Base-by-base conservation (phyloP, 92 coral and sea anemone genomes). In the Pocillopora meandrina region DNA sequence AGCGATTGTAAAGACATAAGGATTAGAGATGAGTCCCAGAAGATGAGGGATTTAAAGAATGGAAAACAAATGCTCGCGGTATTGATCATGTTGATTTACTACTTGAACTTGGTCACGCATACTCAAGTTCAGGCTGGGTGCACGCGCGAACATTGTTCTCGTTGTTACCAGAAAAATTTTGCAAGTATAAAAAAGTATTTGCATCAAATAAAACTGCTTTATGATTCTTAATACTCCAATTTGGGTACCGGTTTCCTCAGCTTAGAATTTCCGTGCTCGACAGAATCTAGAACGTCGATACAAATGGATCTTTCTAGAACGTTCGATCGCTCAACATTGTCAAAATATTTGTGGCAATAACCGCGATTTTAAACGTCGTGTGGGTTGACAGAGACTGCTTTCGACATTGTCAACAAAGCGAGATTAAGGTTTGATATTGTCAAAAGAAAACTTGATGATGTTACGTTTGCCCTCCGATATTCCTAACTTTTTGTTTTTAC, bases 101-200 rank as follows among this genome's bases (percentile, higher is more conserved):
- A 11, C 73, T 69, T 69, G 73, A 69, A 69, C 73, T 68, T 69
- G 16, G 74, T 69, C 74, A 69, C 74, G 74, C 56, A 69, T 0
- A 69, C 20, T 2, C 74, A 70, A 70, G 56, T 36, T 70, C 26
- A 70, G 5, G 35, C 56, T 10, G 9, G 12, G 74, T 6, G 42
- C 36, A 70, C 56, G 36, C 2, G 33, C 31, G 55, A 17, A 19
- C 8, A 49, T 31, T 56, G 9, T 0, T 70, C 21, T 36, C 56
- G 34, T 13, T 2, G 3, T 21, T 10, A 10, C 12, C 12, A 36
- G 2, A 69, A 34, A 16, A 20, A 2, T 12, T 69, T 34, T 35
- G 0, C 2, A 17, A 16, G 52, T 4, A 14, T 5, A 9, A 3
- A 11, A 3, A 26, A 31, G 49, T 34, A 14, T 18, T 13, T 70